Conservation (phyloP, 2,888 invertebrate genomes). For the Salticus scenicus region DNA sequence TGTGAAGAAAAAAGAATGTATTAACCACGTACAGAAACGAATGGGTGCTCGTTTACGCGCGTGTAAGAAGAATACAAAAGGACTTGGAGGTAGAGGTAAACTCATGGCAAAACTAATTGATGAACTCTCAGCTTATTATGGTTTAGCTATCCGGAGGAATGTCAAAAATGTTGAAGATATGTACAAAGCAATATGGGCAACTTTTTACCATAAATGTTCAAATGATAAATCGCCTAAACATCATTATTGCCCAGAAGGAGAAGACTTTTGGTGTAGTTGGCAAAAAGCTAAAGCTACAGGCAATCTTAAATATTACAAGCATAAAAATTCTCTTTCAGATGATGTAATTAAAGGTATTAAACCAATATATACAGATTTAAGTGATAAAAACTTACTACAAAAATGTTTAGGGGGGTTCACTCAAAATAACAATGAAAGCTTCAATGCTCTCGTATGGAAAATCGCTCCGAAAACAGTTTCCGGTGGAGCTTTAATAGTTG, state of each 20-base stretch:
- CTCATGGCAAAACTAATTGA: background rate
- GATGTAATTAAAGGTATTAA: too few relatives aligned
- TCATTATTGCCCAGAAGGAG: background rate
- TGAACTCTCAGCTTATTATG: background rate
- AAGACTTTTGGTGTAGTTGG: background rate
- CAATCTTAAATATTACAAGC: background rate
- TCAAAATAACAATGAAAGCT: too few relatives aligned
- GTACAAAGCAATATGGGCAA: slow-evolving; percentile 15
- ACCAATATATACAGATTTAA: too few relatives aligned
- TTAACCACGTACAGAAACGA: background rate
- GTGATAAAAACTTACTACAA: too few relatives aligned
- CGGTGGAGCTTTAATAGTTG: too few relatives aligned
- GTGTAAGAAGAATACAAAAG: background rate
- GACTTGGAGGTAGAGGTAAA: background rate
- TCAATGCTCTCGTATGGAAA: too few relatives aligned
- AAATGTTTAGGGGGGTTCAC: too few relatives aligned
- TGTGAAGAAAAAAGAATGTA: background rate
- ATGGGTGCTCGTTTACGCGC: background rate
- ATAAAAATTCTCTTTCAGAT: slow-evolving; percentile 6
- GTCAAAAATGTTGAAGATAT: background rate
- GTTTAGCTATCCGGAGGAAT: background rate
- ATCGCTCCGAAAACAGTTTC: too few relatives aligned
- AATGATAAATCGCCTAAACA: background rate
- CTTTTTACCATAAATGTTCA: background rate
- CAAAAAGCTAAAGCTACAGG: background rate